A percentile compares a stretch with the other conserved stretches of the same genome.
These are phyloP conservation scores for Stegophylla sp. DNA, from an alignment of 2,888 invertebrate species.

Conservation along the genomic window DNA sequence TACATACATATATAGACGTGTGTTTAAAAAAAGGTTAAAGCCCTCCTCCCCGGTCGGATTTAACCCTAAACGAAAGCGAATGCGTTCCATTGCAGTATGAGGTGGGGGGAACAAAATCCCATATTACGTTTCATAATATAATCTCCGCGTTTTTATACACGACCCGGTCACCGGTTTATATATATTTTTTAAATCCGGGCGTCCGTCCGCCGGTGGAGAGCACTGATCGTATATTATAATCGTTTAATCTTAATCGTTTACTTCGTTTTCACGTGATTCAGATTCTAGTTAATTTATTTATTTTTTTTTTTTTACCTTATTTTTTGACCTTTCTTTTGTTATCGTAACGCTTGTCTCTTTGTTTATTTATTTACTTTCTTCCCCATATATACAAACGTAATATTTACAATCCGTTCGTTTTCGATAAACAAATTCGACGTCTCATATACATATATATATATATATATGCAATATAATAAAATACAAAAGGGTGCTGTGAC, in stretches of 20 bases:
- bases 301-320: too few species aligned
- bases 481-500: too few species aligned
- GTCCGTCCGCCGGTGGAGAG: neutral
- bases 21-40: neutral
- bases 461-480: too few species aligned
- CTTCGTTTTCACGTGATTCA: neutral
- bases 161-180: neutral
- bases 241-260: neutral
- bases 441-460: too few species aligned
- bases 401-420: too few species aligned
- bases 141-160: neutral
- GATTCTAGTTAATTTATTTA: too few species aligned
- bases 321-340: too few species aligned
- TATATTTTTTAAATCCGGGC: neutral
- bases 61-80: neutral
- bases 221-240: neutral
- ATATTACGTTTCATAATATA: neutral
- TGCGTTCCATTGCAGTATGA: too few species aligned
- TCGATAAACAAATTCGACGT: too few species aligned
- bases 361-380: too few species aligned
- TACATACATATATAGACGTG: neutral
- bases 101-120: neutral
- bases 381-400: too few species aligned
- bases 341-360: too few species aligned
- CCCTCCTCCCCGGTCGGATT: neutral